Evolutionary conservation across 2,113 vertebrate genomes (phyloP).

Genomic region (Pitta sordida): DNA sequence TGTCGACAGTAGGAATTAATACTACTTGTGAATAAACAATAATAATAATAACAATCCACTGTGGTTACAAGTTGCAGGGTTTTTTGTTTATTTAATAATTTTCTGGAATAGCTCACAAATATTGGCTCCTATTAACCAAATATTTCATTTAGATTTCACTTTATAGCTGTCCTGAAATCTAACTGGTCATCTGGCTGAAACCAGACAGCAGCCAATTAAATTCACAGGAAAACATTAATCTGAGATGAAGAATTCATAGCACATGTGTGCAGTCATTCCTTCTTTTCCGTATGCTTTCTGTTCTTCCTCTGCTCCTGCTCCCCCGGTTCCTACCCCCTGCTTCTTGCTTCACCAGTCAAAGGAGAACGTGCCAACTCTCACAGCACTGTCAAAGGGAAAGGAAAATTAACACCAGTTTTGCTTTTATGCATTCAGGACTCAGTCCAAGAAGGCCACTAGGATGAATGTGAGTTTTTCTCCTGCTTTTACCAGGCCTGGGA

Average conservation of each 20-base stretch:
- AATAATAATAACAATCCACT: background rate
- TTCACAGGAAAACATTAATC: conserved; percentile 69
- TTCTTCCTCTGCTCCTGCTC: conserved; percentile 29
- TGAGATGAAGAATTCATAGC: conserved; percentile 51
- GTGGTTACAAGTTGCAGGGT: conserved; percentile 7
- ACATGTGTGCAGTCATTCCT: conserved; percentile 56
- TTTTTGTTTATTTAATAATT: conserved; percentile 53
- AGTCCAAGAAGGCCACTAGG: background rate
- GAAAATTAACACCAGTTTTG: conserved; percentile 47
- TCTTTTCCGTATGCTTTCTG: conserved; percentile 22
- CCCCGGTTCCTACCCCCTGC: background rate
- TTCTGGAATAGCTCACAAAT: conserved; percentile 50
- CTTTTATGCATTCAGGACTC: conserved; percentile 8
- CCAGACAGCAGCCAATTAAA: conserved; percentile 52
- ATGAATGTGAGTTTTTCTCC: background rate
- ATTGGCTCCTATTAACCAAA: conserved; percentile 24
- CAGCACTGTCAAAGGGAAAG: conserved; percentile 12
- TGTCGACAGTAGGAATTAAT: background rate
- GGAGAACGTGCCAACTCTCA: conserved; percentile 23
- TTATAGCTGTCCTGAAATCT: conserved; percentile 28
- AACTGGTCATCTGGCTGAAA: conserved; percentile 52
- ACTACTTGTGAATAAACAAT: background rate
- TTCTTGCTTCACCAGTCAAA: background rate
- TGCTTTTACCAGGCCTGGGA: background rate
- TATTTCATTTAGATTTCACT: conserved; percentile 53